A percentile compares a stretch with the other conserved stretches of the same genome.
These are phyloP conservation scores for Epizoanthus rinbou DNA, from an alignment of 92 coral and sea anemone genomes.

Conservation along the genomic window DNA sequence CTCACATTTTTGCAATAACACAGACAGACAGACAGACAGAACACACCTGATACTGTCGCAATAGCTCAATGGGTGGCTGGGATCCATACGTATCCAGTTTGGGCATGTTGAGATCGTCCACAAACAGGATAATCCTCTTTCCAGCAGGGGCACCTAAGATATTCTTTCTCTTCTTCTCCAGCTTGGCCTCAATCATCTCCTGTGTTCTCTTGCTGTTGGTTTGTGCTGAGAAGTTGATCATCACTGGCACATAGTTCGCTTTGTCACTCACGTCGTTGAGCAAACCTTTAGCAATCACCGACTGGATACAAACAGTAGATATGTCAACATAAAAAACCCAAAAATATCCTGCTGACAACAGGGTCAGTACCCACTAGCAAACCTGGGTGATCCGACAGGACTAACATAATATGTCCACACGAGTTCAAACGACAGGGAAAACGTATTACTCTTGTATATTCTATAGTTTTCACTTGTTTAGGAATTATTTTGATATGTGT, in stretches of 20 bases:
- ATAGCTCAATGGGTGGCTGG: conserved; percentile 95
- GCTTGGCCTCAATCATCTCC: conserved; percentile 96
- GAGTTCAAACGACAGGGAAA: not conserved
- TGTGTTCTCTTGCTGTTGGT: conserved; percentile 98
- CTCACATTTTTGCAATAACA: not conserved
- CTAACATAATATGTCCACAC: not conserved
- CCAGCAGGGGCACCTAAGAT: conserved; percentile 75
- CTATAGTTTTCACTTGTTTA: too few relatives aligned
- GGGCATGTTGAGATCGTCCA: conserved; percentile 99
- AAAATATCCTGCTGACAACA: not conserved
- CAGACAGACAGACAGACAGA: not conserved
- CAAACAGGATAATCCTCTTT: conserved; percentile 89
- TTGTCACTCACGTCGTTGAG: conserved; percentile 87
- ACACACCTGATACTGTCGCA: conserved; percentile 88
- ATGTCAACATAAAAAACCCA: not conserved
- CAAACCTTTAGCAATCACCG: conserved; percentile 93
- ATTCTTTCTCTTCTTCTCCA: conserved; percentile 95
- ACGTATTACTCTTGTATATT: too few relatives aligned
- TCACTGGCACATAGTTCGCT: conserved; percentile 80
- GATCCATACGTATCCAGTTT: conserved; percentile 99
- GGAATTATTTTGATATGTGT: too few relatives aligned
- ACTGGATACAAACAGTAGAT: conserved; percentile 52
- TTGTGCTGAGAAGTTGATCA: conserved; percentile 98
- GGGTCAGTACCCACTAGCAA: too few relatives aligned
- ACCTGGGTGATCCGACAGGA: too few relatives aligned